Conservation (phyloP, 30 jellyfish, hydroid and myxozoan genomes). For the Chrysaora quinquecirrha region DNA sequence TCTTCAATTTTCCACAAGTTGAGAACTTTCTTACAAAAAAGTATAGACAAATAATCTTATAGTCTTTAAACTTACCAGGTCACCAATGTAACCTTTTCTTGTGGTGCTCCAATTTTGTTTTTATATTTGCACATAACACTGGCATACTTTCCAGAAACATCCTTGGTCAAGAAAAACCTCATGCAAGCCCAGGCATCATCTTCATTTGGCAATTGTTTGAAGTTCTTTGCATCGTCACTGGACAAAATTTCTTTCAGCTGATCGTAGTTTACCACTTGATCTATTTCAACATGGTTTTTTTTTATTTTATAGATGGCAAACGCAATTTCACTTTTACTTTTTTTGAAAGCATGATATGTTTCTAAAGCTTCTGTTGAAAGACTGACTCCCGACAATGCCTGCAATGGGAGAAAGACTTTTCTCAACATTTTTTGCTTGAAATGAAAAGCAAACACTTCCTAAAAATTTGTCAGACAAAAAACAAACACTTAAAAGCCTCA, state of each 20-base stretch:
- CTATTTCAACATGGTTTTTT: neutral
- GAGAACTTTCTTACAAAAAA: neutral
- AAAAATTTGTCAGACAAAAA: too few species aligned
- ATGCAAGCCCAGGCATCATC: neutral
- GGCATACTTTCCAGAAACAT: neutral
- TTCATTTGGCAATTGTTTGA: neutral
- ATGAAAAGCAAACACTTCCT: too few species aligned
- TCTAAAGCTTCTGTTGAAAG: neutral
- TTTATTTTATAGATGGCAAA: neutral
- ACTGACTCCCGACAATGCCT: neutral
- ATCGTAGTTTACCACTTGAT: neutral
- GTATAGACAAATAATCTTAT: neutral
- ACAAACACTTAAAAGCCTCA: too few species aligned
- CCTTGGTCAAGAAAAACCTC: neutral
- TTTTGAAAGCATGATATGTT: neutral
- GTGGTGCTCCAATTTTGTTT: neutral
- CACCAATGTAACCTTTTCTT: neutral
- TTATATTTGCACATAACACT: neutral
- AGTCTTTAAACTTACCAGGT: neutral
- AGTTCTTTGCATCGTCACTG: neutral
- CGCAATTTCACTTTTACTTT: neutral
- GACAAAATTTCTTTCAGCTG: neutral
- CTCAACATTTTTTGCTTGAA: too few species aligned
- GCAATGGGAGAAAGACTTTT: too few species aligned
- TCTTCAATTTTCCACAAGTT: neutral